These are phyloP conservation scores for Acrocera orbiculus DNA, from an alignment of 2,888 invertebrate genomes.

Conservation along the genomic window DNA sequence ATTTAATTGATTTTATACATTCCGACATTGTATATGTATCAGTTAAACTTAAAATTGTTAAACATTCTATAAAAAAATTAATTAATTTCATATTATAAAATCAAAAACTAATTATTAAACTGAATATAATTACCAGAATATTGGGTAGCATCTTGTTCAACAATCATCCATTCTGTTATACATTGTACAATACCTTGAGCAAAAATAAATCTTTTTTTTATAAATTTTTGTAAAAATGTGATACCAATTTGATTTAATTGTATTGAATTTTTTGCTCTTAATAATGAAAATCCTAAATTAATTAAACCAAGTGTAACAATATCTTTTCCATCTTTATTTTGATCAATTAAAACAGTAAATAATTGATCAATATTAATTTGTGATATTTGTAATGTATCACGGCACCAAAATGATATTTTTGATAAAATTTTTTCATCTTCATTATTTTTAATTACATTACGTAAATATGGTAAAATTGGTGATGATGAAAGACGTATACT, in stretches of 20 bases:
- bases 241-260: constrained; percentile 32
- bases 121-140: constrained; percentile 34
- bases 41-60: constrained; percentile 24
- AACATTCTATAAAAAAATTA: constrained; percentile 19
- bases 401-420: constrained; percentile 37
- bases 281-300: constrained; percentile 34
- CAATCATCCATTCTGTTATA: constrained; percentile 38
- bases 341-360: constrained; percentile 26
- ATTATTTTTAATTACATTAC: constrained; percentile 25
- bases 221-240: constrained; percentile 38
- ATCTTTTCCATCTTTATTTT: constrained; percentile 28
- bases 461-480: constrained; percentile 22
- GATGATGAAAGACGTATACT: constrained; percentile 22
- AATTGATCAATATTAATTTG: constrained; percentile 22
- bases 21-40: constrained; percentile 29
- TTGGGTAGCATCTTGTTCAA: constrained; percentile 36
- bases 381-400: constrained; percentile 23
- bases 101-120: background rate
- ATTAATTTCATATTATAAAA: constrained; percentile 1
- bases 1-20: constrained; percentile 24
- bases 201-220: constrained; percentile 37
- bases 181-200: constrained; percentile 37
- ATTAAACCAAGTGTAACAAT: constrained; percentile 34
- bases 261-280: constrained; percentile 27
- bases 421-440: constrained; percentile 31